Base-by-base conservation (phyloP, 2,797 vertebrate genomes). In the Cirrhinus mrigala region DNA sequence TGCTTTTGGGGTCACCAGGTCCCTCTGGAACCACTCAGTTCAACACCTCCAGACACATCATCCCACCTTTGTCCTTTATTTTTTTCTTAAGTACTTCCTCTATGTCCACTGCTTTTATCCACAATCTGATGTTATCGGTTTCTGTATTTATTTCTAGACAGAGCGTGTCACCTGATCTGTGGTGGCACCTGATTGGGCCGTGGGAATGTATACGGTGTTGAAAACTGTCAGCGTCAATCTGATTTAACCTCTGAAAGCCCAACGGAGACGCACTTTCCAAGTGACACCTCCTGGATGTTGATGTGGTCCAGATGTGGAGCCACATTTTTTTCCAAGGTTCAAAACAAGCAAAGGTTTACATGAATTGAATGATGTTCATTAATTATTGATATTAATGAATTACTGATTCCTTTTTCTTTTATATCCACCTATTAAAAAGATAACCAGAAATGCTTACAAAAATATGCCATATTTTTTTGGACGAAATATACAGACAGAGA, bases 1-100 rank as follows among this genome's bases (percentile, higher is more conserved):
- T 85, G 87, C 85, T 90, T 90, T 82, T 81, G 74, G 82, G 89
- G 85, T 90, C 87, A 88, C 71, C 33, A 2, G 71, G 29, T 87
- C 89, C 88, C 89, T 48, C 70, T 88, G 87, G 86, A 86, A 64
- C 60, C 76, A 82, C 80, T 82, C 82, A 74, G 74, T 54, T 64
- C 84, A 80, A 84, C 88, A 90, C 88, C 86, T 88, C 84, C 82
- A 87, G 86, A 89, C 86, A 37, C 68, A 68, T 11, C n/a, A 20
- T 62, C 52, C 70, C 54, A 11, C 37, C 48, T 64, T 20, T 4
- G 73, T 66, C 50, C 20, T 66, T 40, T 9, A 27, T 27, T 85
- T 82, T 58, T 86, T 27, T 37, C 68, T 71, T 78, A 62, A 62
- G 27, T 46, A 16, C 14, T 33, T 50, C 9, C 44, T 44, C 7